phyloP scores from a whole-genome alignment of 53 echinoderm and acorn worm genomes.

The Astropecten irregularis region DNA sequence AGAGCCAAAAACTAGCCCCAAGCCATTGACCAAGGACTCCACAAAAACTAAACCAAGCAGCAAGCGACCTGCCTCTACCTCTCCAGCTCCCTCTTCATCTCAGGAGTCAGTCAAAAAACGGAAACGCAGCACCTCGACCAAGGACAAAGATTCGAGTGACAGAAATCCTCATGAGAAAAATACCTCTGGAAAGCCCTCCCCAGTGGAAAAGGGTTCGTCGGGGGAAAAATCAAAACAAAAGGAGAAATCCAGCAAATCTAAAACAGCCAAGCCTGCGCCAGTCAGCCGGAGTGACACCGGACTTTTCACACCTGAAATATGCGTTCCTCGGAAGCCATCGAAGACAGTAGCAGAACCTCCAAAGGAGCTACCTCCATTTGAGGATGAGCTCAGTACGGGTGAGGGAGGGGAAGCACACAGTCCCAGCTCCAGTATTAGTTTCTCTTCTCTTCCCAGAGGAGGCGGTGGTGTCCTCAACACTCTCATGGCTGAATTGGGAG shows the following conservation, averaged over 20 bases:
- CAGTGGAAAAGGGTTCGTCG: conserved; percentile 48
- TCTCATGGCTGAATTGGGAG: conserved; percentile 87
- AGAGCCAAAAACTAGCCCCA: conserved; percentile 65
- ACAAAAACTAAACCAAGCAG: conserved; percentile 49
- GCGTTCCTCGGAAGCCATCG: conserved; percentile 50
- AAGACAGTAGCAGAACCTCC: neutral
- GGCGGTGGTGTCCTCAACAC: conserved; percentile 88
- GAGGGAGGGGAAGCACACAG: conserved; percentile 80
- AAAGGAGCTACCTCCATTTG: conserved; percentile 89
- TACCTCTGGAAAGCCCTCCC: conserved; percentile 36
- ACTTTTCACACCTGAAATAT: conserved; percentile 85
- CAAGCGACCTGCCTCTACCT: conserved; percentile 56
- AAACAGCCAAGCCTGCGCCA: conserved; percentile 13
- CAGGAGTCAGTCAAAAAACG: conserved; percentile 78
- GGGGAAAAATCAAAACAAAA: conserved; percentile 58
- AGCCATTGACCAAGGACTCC: conserved; percentile 36
- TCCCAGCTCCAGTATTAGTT: conserved; percentile 91
- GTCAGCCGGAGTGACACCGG: conserved; percentile 43
- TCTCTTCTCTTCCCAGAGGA: conserved; percentile 83
- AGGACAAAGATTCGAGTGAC: conserved; percentile 61
- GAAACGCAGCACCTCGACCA: conserved; percentile 73
- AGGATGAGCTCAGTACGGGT: conserved; percentile 91
- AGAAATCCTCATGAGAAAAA: conserved; percentile 37
- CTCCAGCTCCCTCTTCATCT: conserved; percentile 56
- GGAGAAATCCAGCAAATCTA: conserved; percentile 62